Conservation (phyloP, 2,888 invertebrate species). For the Thereva nobilitata region DNA sequence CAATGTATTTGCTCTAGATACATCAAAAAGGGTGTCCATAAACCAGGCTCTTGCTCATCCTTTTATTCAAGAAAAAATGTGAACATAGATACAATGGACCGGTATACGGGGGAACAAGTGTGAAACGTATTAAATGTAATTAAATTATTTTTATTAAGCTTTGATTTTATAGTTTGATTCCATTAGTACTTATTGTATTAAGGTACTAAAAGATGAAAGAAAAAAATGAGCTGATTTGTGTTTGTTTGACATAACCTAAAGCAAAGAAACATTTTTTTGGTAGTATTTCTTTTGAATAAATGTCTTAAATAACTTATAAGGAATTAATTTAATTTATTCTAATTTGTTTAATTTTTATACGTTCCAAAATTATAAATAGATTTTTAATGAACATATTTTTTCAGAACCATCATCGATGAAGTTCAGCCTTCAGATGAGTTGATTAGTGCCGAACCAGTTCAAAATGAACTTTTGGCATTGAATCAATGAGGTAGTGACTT, state of each 20-base stretch:
- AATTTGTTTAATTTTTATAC: too few species aligned
- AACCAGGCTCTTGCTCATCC: slow-evolving; percentile 93
- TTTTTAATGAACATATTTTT: slow-evolving; percentile 31
- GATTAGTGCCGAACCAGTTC: slow-evolving; percentile 38
- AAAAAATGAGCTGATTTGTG: slow-evolving; percentile 3
- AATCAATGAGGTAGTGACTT: slow-evolving; percentile 42
- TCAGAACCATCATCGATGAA: slow-evolving; percentile 21
- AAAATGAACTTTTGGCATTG: slow-evolving; percentile 36
- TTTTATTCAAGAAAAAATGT: slow-evolving; percentile 94
- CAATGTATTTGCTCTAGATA: slow-evolving; percentile 88
- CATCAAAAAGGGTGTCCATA: slow-evolving; percentile 88
- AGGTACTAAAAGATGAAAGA: slow-evolving; percentile 13
- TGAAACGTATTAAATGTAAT: slow-evolving; percentile 23
- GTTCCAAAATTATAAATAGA: neutral
- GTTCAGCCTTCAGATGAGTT: slow-evolving; percentile 20
- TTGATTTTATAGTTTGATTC: neutral
- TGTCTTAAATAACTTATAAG: slow-evolving; percentile 23
- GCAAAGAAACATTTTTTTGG: slow-evolving; percentile 22
- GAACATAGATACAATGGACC: slow-evolving; percentile 41
- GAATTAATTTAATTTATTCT: neutral
- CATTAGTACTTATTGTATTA: neutral
- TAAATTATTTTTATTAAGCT: slow-evolving; percentile 27
- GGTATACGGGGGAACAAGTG: neutral
- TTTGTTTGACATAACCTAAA: slow-evolving; percentile 22
- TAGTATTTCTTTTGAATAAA: slow-evolving; percentile 31